Percentiles rank a stretch among this genome's conserved stretches.
Conservation (phyloP, 2,888 invertebrate genomes). For the Gymnosoma rotundatum region DNA sequence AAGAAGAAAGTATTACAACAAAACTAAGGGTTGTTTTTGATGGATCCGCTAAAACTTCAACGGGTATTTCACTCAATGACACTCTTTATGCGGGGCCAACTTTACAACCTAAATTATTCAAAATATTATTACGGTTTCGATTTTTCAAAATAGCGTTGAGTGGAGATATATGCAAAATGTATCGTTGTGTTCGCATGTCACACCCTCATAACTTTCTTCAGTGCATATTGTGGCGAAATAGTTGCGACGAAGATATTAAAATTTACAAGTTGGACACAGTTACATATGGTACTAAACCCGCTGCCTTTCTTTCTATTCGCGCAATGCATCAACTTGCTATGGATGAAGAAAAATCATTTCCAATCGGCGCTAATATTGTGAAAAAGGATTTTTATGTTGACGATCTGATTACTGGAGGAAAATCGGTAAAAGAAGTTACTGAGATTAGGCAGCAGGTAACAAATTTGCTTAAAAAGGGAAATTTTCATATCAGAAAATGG, state of each 20-base stretch:
- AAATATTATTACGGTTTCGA: conserved; percentile 57
- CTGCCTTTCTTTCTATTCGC: conserved; percentile 44
- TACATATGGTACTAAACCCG: conserved; percentile 45
- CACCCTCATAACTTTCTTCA: conserved; percentile 61
- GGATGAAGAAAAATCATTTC: conserved; percentile 75
- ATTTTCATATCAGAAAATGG: conserved; percentile 69
- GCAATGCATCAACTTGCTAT: conserved; percentile 49
- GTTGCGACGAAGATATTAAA: conserved; percentile 39
- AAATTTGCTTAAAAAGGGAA: conserved; percentile 47
- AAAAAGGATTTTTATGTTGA: conserved; percentile 72
- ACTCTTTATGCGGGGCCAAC: conserved; percentile 28
- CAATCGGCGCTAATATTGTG: conserved; percentile 57
- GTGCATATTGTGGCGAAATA: conserved; percentile 61
- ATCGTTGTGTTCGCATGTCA: conserved; percentile 56
- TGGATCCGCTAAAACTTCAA: conserved; percentile 26
- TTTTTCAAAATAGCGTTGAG: conserved; percentile 54
- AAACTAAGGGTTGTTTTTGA: neutral
- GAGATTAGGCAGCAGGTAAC: conserved; percentile 43
- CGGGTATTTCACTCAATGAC: conserved; percentile 39
- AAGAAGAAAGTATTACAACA: too few species aligned
- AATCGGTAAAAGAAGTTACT: conserved; percentile 34
- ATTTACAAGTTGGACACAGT: conserved; percentile 46
- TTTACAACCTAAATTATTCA: conserved; percentile 57
- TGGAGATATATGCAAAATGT: conserved; percentile 65
- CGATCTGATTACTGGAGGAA: conserved; percentile 64